Evolutionary conservation across 2,797 vertebrate genomes (phyloP).

Genomic region (Ceryle rudis): DNA sequence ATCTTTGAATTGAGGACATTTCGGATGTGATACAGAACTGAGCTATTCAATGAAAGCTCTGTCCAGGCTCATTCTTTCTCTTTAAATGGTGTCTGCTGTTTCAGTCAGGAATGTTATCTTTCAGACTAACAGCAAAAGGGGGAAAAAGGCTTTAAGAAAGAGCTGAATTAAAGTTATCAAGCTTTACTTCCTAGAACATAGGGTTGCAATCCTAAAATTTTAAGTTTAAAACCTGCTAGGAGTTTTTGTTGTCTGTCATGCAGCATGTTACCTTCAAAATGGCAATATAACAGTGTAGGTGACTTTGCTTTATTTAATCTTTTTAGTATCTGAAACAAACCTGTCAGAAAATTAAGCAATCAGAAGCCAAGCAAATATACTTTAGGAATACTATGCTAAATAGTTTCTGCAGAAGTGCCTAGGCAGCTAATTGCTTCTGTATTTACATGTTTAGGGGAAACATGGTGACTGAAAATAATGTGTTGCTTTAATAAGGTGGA

Average conservation of each 20-base stretch:
- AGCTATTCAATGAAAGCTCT: slow-evolving; percentile 60
- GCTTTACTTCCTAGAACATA: background rate
- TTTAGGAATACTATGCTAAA: slow-evolving; percentile 60
- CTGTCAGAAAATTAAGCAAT: slow-evolving; percentile 65
- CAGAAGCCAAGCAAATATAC: slow-evolving; percentile 51
- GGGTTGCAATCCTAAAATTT: background rate
- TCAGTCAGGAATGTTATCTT: slow-evolving; percentile 22
- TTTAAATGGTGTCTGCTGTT: slow-evolving; percentile 47
- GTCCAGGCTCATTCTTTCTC: slow-evolving; percentile 43
- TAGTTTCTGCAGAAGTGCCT: slow-evolving; percentile 36
- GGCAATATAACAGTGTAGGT: background rate
- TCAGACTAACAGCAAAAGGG: background rate
- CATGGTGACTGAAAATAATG: slow-evolving; percentile 15
- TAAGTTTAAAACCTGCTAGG: slow-evolving; percentile 4
- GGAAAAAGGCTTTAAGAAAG: background rate
- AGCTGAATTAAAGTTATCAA: background rate
- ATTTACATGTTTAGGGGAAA: slow-evolving; percentile 61
- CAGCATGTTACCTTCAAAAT: slow-evolving; percentile 12
- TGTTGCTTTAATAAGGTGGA: slow-evolving; percentile 34
- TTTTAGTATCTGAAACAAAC: slow-evolving; percentile 25
- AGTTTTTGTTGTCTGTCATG: background rate
- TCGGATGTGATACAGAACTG: background rate
- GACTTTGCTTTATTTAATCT: slow-evolving; percentile 10
- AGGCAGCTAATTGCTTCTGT: slow-evolving; percentile 64
- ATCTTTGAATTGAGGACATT: slow-evolving; percentile 33